A percentile compares a stretch with the other conserved stretches of the same genome.
Evolutionary conservation across 2,113 vertebrate species (phyloP).

Genomic region (Brienomyrus longianalis): DNA sequence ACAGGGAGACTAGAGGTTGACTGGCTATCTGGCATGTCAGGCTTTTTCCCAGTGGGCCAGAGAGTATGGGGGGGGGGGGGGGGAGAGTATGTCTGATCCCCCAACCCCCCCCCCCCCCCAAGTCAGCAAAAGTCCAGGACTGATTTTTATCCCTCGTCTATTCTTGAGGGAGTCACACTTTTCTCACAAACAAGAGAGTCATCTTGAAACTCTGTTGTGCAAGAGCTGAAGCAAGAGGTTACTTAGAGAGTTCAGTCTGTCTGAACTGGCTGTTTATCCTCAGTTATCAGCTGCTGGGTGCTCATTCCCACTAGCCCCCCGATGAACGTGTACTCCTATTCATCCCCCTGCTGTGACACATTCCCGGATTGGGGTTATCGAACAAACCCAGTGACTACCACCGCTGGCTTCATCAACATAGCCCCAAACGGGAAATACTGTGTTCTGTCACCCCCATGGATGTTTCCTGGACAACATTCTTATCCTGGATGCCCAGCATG

Average conservation of each 20-base stretch:
- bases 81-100: not conserved
- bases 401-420: conserved; percentile 13
- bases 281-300: not conserved
- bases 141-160: not conserved
- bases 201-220: not conserved
- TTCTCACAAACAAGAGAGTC: not conserved
- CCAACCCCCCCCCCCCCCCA: no score
- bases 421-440: conserved; percentile 23
- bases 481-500: conserved; percentile 16
- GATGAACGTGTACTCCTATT: conserved; percentile 11
- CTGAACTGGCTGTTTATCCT: not conserved
- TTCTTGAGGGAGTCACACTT: not conserved
- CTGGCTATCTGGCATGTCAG: not conserved
- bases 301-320: not conserved
- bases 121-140: not conserved
- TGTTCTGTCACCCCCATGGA: not conserved
- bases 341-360: conserved; percentile 15
- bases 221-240: not conserved
- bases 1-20: not conserved
- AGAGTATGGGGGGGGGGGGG: not conserved
- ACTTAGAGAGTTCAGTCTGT: not conserved
- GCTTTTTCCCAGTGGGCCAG: not conserved
- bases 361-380: conserved; percentile 27
- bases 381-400: conserved; percentile 2
- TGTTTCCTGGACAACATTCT: conserved; percentile 15